Evolutionary conservation across 2,888 invertebrate species (phyloP), one percentile per base, ranked within the genome.

Genomic region (Sesamia inferens): DNA sequence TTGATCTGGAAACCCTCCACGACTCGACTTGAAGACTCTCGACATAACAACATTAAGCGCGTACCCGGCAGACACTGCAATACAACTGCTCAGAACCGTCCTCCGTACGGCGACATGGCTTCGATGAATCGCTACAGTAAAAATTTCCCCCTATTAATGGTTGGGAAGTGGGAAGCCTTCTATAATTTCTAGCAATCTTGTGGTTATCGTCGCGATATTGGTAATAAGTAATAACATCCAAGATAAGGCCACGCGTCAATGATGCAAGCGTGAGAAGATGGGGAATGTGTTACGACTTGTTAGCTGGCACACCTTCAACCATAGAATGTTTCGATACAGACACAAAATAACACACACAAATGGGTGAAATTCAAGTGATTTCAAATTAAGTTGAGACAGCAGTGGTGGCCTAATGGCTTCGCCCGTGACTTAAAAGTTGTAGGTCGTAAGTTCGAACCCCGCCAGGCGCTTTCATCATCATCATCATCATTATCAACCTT

Each of bases 251-350:
- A 66, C 68, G 0, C 62, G 51, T 62, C 39, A 19, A 48, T 61
- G 80, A 42, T 75, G 64, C 70, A 59, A 67, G 70, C 73, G 61
- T 74, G 76, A 69, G 82, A 76, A 73, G 57, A 67, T 66, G 31
- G 62, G 69, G 76, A 79, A 83, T 83, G 85, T 68, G 14, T 74
- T 57, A 66, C 54, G 62, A 77, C 73, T 51, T 58, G 73, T 76
- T 81, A 19, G 55, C 11, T 48, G 6, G 16, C 51, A 70, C 42
- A 61, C 58, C 48, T 67, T 57, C 22, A 10, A 39, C 13, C 48
- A 8, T 51, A 16, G 1, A 24, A 39, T 51, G 24, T 24, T 55
- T 48, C 3, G 14, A 31, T 42, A 76, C 51, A 77, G 62, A n/a
- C n/a, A n/a, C 3, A 51, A 44, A 51, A 63, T 39, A 0, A 44